A percentile compares a stretch with the other conserved stretches of the same genome.
Evolutionary conservation across 2,797 vertebrate species (phyloP).

Genomic region (Brotula barbata): DNA sequence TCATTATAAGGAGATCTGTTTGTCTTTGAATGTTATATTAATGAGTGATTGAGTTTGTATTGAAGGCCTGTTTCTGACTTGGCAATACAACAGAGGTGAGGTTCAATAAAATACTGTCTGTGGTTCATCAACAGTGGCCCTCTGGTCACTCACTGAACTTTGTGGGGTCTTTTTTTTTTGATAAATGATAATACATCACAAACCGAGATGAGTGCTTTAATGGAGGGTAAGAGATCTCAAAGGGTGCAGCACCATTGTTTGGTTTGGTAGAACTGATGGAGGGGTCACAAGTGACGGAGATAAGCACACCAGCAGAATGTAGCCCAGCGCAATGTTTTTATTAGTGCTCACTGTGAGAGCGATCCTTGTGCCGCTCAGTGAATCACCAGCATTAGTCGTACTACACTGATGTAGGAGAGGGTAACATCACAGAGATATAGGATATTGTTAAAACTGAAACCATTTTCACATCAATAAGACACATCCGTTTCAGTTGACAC

Average conservation of each 20-base stretch:
- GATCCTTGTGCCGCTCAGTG: not conserved
- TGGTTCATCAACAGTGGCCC: conserved; percentile 46
- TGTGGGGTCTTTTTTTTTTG: not conserved
- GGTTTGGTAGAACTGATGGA: not conserved
- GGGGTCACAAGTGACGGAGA: conserved; percentile 10
- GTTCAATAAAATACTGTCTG: conserved; percentile 58
- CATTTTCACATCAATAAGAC: conserved; percentile 43
- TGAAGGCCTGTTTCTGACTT: conserved; percentile 45
- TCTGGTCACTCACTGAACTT: conserved; percentile 15
- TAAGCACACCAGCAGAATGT: conserved; percentile 31
- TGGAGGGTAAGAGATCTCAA: conserved; percentile 27
- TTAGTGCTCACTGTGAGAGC: conserved; percentile 17
- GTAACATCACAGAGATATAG: conserved; percentile 21
- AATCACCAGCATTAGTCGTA: conserved; percentile 8
- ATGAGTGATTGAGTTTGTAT: conserved; percentile 37
- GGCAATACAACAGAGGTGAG: conserved; percentile 44
- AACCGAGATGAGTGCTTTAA: conserved; percentile 36
- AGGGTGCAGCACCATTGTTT: conserved; percentile 1
- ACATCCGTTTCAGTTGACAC: conserved; percentile 39
- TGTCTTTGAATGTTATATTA: conserved; percentile 32
- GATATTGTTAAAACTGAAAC: conserved; percentile 55
- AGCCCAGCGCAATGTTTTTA: conserved; percentile 23
- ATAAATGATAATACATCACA: not conserved
- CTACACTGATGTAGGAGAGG: conserved; percentile 36
- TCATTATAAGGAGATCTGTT: not conserved